Base-by-base conservation (phyloP, 1,140 invertebrate species). In the Listronotus bonariensis region DNA sequence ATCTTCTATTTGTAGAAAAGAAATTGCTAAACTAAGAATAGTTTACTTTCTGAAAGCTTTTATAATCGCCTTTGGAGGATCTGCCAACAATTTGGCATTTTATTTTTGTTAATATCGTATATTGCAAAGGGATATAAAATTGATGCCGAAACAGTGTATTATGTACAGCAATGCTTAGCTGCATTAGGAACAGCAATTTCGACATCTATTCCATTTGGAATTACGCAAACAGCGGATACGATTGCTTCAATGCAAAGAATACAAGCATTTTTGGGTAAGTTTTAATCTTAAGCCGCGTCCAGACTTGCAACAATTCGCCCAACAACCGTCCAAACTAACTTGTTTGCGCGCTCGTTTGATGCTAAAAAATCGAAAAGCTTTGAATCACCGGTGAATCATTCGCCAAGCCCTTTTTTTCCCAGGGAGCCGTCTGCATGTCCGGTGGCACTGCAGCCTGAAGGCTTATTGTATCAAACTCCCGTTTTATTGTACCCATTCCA, bases 61-160 rank as follows among this genome's bases (percentile, higher is more conserved):
- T 31, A 60, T 69, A 14, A 53, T 67, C 31, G 57, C 57, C 5
- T 32, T 71, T 32, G 69, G 69, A 14, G 82, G 83, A 20, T 86
- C 91, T 58, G 88, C 89, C 58, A 88, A 91, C 0, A 90, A 92
- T 75, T 12, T 74, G 1, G 68, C 64, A 10, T 74, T 74, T 38
- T 74, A 71, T 55, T 18, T 14, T 53, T 88, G 1, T 86, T 43
- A 11, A 14, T 43, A n/a, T 43, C 17, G n/a, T 43, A 43, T 43
- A 43, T 43, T 43, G 42, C n/a, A 2, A 43, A 14, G n/a, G 42
- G 42, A 43, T 15, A 43, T 43, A 15, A 8, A 11, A 43, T 43
- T 2, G 42, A 43, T 12, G 42, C 42, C 3, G 42, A 43, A 14
- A 43, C 42, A 12, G 42, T 43, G n/a, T 43, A 43, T 43, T 43